A percentile compares a stretch with the other conserved stretches of the same genome.
phyloP scores from a whole-genome alignment of 2,113 vertebrate genomes.

The Vombatus ursinus region DNA sequence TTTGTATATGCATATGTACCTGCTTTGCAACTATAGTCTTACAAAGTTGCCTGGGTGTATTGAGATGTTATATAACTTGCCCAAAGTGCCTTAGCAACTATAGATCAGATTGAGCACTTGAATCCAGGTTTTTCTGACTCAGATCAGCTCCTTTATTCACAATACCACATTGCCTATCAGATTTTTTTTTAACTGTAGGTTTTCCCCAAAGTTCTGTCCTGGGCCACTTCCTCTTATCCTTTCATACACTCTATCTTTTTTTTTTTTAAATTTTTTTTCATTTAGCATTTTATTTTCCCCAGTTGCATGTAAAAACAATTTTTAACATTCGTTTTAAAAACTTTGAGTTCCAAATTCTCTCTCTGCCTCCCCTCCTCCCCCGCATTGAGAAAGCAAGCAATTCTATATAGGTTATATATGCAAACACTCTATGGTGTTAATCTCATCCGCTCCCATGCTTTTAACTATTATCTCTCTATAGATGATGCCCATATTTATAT shows the following conservation, averaged over 20 bases:
- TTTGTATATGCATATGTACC: neutral
- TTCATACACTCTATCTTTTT: neutral
- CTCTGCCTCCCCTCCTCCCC: too few species aligned
- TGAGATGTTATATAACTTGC: neutral
- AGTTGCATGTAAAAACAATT: too few species aligned
- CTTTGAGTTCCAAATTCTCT: too few species aligned
- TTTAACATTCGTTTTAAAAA: too few species aligned
- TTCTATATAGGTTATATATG: too few species aligned
- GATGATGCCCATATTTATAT: neutral
- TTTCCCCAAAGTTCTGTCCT: neutral
- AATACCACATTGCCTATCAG: neutral
- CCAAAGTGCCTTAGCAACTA: neutral
- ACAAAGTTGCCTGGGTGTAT: neutral
- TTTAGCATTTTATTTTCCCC: too few species aligned
- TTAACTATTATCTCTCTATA: neutral
- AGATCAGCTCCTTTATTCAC: neutral
- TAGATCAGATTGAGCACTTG: neutral
- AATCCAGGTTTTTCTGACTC: neutral
- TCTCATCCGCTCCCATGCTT: neutral
- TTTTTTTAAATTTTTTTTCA: too few species aligned
- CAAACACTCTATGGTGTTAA: neutral
- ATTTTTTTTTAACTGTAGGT: neutral
- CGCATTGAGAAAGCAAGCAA: too few species aligned
- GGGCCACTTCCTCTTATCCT: neutral
- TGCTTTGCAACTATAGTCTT: neutral